Evolutionary conservation across 2,113 vertebrate genomes (phyloP).

Genomic region (Aspidoscelis tigris): DNA sequence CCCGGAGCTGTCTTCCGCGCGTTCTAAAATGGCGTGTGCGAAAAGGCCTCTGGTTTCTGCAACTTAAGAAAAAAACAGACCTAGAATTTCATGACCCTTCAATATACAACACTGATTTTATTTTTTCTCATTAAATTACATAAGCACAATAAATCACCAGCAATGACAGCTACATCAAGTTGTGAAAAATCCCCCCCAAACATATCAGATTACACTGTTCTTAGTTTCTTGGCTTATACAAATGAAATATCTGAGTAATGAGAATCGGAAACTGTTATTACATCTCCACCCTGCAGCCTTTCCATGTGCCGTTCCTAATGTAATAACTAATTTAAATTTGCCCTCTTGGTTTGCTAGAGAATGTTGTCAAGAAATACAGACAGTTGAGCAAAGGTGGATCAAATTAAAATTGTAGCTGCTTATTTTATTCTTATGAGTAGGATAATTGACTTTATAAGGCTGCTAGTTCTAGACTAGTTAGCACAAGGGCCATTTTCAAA

Average conservation of each 20-base stretch:
- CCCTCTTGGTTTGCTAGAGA: neutral
- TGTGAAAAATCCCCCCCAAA: neutral
- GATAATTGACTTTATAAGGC: neutral
- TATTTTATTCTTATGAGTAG: neutral
- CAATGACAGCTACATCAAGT: conserved; percentile 20
- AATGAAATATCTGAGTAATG: conserved; percentile 14
- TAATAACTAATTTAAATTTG: conserved; percentile 6
- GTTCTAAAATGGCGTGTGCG: too few species aligned
- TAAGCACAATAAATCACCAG: conserved; percentile 5
- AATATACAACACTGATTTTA: neutral
- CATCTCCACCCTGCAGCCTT: conserved; percentile 5
- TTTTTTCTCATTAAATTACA: conserved; percentile 16
- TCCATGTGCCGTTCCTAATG: neutral
- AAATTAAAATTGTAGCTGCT: fast-evolving
- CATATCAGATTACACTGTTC: neutral
- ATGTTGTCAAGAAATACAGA: conserved; percentile 3
- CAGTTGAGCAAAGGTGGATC: neutral
- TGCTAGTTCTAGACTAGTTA: neutral
- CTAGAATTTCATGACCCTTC: neutral
- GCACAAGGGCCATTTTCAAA: too few species aligned
- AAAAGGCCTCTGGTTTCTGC: neutral
- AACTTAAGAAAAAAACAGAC: neutral
- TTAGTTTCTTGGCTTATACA: conserved; percentile 9
- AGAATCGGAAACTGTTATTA: conserved; percentile 24
- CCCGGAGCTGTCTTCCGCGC: too few species aligned